Base-by-base conservation (phyloP, 2,113 vertebrate genomes). In the Tyto alba region DNA sequence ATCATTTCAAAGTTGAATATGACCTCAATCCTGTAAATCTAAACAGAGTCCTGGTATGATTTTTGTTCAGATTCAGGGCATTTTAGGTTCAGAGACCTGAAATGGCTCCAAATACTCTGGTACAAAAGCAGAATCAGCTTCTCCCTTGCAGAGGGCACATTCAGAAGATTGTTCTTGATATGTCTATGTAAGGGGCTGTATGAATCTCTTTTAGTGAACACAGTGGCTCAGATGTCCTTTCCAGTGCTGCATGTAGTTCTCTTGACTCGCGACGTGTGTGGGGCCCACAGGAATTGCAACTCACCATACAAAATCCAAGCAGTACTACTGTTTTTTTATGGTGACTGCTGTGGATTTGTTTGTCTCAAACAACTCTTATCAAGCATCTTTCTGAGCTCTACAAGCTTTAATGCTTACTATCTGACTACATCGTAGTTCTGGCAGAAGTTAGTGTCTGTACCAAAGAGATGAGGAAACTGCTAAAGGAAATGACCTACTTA, bases 401-500 rank as follows among this genome's bases (percentile, higher is more conserved):
- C 34, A 92, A 64, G 76, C 52, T 90, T 18, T 85, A 77, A 29
- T 69, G 41, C 89, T 89, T 52, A 36, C 67, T 90, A 93, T 92
- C 89, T 47, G 64, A 86, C 72, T 23, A 8, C 34, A 72, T 71
- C 80, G 93, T 81, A 26, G 59, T 34, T 78, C n/a, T 84, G 55
- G 64, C 29, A 88, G 90, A 85, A 92, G 50, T 80, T 69, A 38
- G 5, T 38, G 12, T 77, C 23, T 84, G 29, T 71, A 71, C 32
- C 26, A 55, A 67, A 90, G 41, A 57, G n/a, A 81, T 2, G 22
- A 89, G 47, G 69, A 95, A 85, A 72, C 74, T 17, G 66, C 84
- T 85, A 20, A 45, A 89, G 79, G 86, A 95, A 95, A 60, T 89
- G 89, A 84, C 94, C 89, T 89, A 89, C 56, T 94, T 91, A 63